Percentiles rank a stretch among this genome's conserved stretches.
phyloP scores from a whole-genome alignment of 2,888 invertebrate genomes.

The Drosophila meridiana region DNA sequence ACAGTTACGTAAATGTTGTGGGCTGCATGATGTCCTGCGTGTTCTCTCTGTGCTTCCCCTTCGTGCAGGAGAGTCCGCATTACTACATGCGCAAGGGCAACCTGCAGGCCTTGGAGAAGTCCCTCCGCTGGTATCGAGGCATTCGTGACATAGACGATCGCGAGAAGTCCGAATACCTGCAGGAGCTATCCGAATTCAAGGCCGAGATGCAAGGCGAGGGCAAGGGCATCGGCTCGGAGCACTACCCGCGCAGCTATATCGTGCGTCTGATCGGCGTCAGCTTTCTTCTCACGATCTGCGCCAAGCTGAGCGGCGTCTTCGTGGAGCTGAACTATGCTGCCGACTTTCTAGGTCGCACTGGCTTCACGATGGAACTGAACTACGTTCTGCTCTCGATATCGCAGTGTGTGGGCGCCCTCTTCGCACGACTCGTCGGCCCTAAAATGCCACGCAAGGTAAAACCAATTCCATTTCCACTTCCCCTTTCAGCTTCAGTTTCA shows the following conservation, averaged over 20 bases:
- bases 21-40: slow-evolving; percentile 71
- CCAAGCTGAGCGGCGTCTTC: slow-evolving; percentile 80
- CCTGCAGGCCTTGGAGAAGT: slow-evolving; percentile 75
- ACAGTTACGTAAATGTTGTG: slow-evolving; percentile 67
- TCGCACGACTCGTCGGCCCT: slow-evolving; percentile 65
- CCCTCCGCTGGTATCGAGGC: slow-evolving; percentile 83
- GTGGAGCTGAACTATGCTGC: slow-evolving; percentile 79
- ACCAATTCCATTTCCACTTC: too few species aligned
- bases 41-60: slow-evolving; percentile 80
- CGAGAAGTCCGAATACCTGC: slow-evolving; percentile 68
- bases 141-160: slow-evolving; percentile 81
- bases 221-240: slow-evolving; percentile 29
- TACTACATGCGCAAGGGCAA: slow-evolving; percentile 73
- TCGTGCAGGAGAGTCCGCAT: slow-evolving; percentile 82
- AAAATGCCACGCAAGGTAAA: slow-evolving; percentile 73
- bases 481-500: neutral
- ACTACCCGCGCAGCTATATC: slow-evolving; percentile 51
- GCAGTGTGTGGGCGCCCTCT: slow-evolving; percentile 71
- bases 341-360: slow-evolving; percentile 55
- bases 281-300: slow-evolving; percentile 70
- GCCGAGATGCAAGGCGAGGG: slow-evolving; percentile 39
- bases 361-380: slow-evolving; percentile 55
- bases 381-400: slow-evolving; percentile 71
- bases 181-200: slow-evolving; percentile 73
- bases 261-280: slow-evolving; percentile 69